Conservation (phyloP, 2,888 invertebrate species). For the Dolomedes plantarius region DNA sequence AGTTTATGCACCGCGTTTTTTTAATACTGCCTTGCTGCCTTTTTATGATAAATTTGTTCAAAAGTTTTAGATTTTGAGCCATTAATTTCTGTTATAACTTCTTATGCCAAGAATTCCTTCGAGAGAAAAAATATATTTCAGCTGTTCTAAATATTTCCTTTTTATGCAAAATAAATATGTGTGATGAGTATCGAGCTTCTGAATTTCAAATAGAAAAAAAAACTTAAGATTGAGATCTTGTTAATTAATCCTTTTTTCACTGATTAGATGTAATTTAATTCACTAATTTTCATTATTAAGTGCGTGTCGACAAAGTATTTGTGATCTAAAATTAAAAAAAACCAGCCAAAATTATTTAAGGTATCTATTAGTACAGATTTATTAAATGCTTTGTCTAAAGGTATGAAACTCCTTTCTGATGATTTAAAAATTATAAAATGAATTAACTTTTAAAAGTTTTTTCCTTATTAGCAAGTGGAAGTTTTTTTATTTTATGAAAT, state of each 20-base stretch:
- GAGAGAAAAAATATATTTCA: background rate
- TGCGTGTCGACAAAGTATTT: no score
- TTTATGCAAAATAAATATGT: background rate
- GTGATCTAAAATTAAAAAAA: no score
- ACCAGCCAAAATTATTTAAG: no score
- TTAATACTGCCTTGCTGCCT: background rate
- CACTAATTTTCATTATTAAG: no score
- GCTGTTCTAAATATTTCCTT: background rate
- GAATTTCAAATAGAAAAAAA: background rate
- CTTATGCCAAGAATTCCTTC: background rate
- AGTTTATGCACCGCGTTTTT: background rate
- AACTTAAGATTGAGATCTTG: background rate
- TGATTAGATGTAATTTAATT: background rate
- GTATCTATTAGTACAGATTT: no score
- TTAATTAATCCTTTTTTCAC: background rate
- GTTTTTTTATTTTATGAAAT: no score
- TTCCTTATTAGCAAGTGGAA: no score
- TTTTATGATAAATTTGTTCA: constrained; percentile 1
- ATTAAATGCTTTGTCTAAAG: no score
- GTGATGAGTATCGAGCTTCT: background rate
- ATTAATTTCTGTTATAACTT: background rate
- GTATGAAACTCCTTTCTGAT: no score
- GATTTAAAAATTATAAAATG: no score
- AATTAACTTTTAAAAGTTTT: no score
- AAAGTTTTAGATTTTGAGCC: background rate